Conservation (phyloP, 1,140 invertebrate species). For the Tetraneura akinire region DNA sequence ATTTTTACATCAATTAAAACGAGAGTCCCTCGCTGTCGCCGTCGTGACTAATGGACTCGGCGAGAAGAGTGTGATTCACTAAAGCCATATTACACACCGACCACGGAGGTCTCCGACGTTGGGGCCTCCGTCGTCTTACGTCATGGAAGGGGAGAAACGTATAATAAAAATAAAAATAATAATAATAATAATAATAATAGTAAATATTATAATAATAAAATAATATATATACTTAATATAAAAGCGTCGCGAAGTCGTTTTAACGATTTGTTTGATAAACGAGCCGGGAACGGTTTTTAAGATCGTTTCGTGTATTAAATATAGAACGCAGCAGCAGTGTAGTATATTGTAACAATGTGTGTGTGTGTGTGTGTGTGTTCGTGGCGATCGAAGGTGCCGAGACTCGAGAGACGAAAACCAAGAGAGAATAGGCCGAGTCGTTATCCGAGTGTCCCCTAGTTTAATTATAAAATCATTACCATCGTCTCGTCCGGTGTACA, state of each 20-base stretch:
- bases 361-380: too few species aligned
- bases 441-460: slow-evolving; percentile 33
- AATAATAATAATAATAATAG: too few species aligned
- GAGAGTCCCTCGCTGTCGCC: slow-evolving; percentile 27
- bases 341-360: too few species aligned
- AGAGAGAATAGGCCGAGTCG: slow-evolving; percentile 28
- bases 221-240: not conserved
- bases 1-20: slow-evolving; percentile 48
- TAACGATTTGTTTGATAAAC: slow-evolving; percentile 51
- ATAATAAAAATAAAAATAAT: not conserved
- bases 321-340: slow-evolving; percentile 8
- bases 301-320: slow-evolving; percentile 46
- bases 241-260: not conserved
- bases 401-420: not conserved
- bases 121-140: too few species aligned
- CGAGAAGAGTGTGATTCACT: slow-evolving; percentile 17
- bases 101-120: slow-evolving; percentile 23
- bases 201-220: too few species aligned
- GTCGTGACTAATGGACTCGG: slow-evolving; percentile 42
- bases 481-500: slow-evolving; percentile 9
- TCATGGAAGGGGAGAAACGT: not conserved
- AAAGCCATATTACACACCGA: slow-evolving; percentile 12
- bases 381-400: too few species aligned
- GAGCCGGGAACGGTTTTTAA: slow-evolving; percentile 39
- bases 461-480: slow-evolving; percentile 52